Evolutionary conservation across 2,888 invertebrate species (phyloP).

Genomic region (Ditylenchus weischeri): DNA sequence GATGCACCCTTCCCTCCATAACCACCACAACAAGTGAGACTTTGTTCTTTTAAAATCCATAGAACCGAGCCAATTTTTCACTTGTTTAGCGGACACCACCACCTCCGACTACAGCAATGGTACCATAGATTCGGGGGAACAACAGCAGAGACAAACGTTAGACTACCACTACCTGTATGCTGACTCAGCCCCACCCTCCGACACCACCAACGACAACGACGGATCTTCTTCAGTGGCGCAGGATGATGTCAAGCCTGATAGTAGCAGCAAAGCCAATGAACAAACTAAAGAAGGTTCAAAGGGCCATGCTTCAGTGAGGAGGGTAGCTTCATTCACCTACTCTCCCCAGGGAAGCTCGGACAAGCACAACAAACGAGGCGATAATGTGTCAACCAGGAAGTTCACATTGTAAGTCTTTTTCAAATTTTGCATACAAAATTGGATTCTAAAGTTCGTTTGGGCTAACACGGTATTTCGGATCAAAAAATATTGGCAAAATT

Average conservation of each 20-base stretch:
- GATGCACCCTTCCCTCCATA: slow-evolving; percentile 14
- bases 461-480: too few relatives aligned
- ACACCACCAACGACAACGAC: not conserved
- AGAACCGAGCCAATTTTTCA: too few relatives aligned
- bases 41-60: not conserved
- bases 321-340: slow-evolving; percentile 55
- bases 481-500: too few relatives aligned
- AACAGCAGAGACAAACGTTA: slow-evolving; percentile 7
- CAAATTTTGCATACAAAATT: slow-evolving; percentile 3
- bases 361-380: slow-evolving; percentile 35
- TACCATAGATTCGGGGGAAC: slow-evolving; percentile 3
- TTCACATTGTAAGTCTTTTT: slow-evolving; percentile 30
- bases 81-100: slow-evolving; percentile 18
- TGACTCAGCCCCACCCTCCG: slow-evolving; percentile 17
- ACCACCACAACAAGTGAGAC: slow-evolving; percentile 17
- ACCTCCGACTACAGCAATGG: slow-evolving; percentile 19
- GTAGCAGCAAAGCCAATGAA: slow-evolving; percentile 1
- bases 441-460: too few relatives aligned
- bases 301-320: slow-evolving; percentile 41
- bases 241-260: slow-evolving; percentile 10
- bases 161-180: slow-evolving; percentile 25
- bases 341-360: slow-evolving; percentile 41
- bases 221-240: not conserved
- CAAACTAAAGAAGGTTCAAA: not conserved
- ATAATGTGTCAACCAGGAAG: slow-evolving; percentile 15